phyloP scores from a whole-genome alignment of 2,797 vertebrate genomes.

The Poeciliopsis paucimaculata region DNA sequence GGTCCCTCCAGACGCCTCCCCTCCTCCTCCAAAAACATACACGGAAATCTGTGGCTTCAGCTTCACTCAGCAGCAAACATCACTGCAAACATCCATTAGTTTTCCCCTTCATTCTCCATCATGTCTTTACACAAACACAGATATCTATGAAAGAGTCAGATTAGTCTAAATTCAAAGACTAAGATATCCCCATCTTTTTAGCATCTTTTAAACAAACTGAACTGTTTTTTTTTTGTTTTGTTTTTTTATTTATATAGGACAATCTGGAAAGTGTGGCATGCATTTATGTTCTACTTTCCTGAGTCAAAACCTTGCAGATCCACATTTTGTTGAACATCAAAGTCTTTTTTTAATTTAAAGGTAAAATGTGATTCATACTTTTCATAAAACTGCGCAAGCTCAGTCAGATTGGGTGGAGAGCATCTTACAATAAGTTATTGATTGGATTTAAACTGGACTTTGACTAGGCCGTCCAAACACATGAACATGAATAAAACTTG shows the following conservation, averaged over 20 bases:
- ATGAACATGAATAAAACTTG: background rate
- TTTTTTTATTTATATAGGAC: background rate
- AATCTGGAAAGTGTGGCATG: background rate
- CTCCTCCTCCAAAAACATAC: slow-evolving; percentile 62
- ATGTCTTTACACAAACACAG: slow-evolving; percentile 12
- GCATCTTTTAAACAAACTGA: background rate
- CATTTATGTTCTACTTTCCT: background rate
- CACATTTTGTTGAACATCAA: background rate
- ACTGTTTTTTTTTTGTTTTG: background rate
- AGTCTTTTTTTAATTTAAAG: background rate
- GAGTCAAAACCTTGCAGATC: background rate
- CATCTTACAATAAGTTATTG: background rate
- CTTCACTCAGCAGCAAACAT: slow-evolving; percentile 44
- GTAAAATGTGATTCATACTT: background rate
- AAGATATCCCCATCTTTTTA: background rate
- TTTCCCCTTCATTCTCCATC: background rate
- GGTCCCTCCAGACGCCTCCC: slow-evolving; percentile 43
- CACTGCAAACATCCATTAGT: slow-evolving; percentile 4
- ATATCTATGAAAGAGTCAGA: background rate
- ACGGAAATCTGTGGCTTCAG: slow-evolving; percentile 67
- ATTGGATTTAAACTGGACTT: background rate
- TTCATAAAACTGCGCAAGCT: background rate
- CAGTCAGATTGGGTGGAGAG: background rate
- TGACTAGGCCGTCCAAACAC: background rate
- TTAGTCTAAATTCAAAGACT: background rate